Evolutionary conservation across 2,113 vertebrate species (phyloP).

Genomic region (Scomber japonicus): DNA sequence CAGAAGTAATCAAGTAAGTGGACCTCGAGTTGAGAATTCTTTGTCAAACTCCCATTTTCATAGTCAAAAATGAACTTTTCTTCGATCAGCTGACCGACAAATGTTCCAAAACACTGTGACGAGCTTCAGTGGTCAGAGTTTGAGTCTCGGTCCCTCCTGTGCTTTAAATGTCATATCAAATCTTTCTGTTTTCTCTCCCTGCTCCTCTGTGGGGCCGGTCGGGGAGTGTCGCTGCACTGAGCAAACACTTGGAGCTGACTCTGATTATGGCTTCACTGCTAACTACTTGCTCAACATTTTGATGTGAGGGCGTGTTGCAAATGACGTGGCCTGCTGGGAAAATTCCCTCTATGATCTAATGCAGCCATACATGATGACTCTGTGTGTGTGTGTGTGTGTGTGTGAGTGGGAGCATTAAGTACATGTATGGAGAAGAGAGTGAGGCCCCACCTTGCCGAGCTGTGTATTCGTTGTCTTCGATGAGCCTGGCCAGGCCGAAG

Average conservation of each 20-base stretch:
- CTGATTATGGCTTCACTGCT: not conserved
- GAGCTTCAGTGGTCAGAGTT: too few species aligned
- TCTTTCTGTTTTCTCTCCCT: not conserved
- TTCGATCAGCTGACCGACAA: too few species aligned
- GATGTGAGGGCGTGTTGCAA: slow-evolving; percentile 6
- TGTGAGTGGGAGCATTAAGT: not conserved
- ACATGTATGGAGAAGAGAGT: too few species aligned
- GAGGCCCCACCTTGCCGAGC: slow-evolving; percentile 92
- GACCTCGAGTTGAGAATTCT: too few species aligned
- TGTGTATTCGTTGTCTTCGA: slow-evolving; percentile 98
- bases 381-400: slow-evolving; percentile 1
- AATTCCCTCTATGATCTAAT: slow-evolving; percentile 45
- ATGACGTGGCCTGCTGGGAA: slow-evolving; percentile 3
- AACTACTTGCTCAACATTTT: slow-evolving; percentile 6
- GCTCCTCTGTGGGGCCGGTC: not conserved
- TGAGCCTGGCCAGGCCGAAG: slow-evolving; percentile 95
- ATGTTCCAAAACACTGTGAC: too few species aligned
- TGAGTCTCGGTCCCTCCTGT: too few species aligned
- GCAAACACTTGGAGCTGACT: slow-evolving; percentile 3
- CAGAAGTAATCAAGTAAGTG: too few species aligned
- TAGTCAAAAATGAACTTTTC: too few species aligned
- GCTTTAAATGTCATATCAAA: too few species aligned
- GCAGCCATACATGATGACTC: not conserved
- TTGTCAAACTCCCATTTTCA: too few species aligned
- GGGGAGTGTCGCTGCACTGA: not conserved